Conservation (phyloP, 2,797 vertebrate species). For the Danio aesculapii region DNA sequence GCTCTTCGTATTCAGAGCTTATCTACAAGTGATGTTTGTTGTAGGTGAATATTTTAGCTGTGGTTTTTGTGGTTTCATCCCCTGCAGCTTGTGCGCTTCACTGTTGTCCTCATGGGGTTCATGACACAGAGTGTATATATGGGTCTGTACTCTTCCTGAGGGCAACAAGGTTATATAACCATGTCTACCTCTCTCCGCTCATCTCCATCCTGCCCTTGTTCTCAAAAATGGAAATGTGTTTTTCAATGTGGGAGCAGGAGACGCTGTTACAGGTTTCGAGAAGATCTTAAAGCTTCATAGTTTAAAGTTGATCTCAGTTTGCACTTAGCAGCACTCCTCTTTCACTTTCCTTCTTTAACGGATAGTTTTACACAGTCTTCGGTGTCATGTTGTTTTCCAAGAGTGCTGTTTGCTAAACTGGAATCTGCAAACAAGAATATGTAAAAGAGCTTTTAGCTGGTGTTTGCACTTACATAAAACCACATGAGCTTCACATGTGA, state of each 20-base stretch:
- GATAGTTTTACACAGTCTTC: not conserved
- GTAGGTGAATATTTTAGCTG: not conserved
- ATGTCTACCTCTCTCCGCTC: constrained; percentile 17
- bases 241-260: constrained; percentile 18
- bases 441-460: too few relatives aligned
- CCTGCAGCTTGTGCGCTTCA: constrained; percentile 32
- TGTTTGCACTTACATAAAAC: too few relatives aligned
- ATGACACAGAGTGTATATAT: constrained; percentile 43
- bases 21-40: constrained; percentile 9
- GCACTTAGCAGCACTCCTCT: constrained; percentile 18
- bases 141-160: constrained; percentile 30
- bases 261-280: constrained; percentile 6
- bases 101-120: constrained; percentile 35
- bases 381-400: not conserved
- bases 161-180: constrained; percentile 34
- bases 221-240: not conserved
- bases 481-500: too few relatives aligned
- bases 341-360: not conserved
- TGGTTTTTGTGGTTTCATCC: constrained; percentile 3
- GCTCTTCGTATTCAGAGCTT: not conserved
- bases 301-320: constrained; percentile 11
- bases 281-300: constrained; percentile 16
- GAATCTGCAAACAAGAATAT: too few relatives aligned
- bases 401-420: not conserved
- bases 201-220: constrained; percentile 13